Evolutionary conservation across 1,140 invertebrate genomes (phyloP).

Genomic region (Trichonephila inaurata): DNA sequence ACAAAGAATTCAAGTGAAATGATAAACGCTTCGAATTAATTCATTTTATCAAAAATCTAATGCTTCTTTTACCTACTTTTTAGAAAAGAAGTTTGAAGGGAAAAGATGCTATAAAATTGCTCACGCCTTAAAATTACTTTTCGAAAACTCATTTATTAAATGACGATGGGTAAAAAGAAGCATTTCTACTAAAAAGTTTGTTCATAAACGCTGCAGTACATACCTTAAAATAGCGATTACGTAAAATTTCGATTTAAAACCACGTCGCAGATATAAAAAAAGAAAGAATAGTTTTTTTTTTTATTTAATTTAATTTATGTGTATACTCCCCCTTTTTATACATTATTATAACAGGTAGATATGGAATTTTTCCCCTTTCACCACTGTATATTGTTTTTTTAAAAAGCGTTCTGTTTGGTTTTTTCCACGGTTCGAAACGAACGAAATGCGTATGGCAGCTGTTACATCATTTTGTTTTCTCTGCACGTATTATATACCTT

Average conservation of each 20-base stretch:
- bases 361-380: neutral
- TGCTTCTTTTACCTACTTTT: neutral
- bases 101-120: no score
- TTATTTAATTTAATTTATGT: conserved; percentile 31
- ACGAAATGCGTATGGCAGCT: conserved; percentile 45
- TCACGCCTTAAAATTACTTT: neutral
- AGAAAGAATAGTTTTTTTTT: neutral
- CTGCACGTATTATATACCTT: conserved; percentile 6
- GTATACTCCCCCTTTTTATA: neutral
- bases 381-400: neutral
- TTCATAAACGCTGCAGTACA: neutral
- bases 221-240: neutral
- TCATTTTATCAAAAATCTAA: neutral
- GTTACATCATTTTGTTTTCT: conserved; percentile 47
- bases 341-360: conserved; percentile 35
- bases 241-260: neutral
- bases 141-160: neutral
- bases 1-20: neutral
- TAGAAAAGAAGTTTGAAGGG: neutral
- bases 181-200: neutral
- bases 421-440: neutral
- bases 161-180: neutral
- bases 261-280: neutral
- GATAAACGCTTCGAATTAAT: neutral
- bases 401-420: neutral